Conservation (phyloP, 1,140 invertebrate genomes). For the Macrotrachela quadricornifera region DNA sequence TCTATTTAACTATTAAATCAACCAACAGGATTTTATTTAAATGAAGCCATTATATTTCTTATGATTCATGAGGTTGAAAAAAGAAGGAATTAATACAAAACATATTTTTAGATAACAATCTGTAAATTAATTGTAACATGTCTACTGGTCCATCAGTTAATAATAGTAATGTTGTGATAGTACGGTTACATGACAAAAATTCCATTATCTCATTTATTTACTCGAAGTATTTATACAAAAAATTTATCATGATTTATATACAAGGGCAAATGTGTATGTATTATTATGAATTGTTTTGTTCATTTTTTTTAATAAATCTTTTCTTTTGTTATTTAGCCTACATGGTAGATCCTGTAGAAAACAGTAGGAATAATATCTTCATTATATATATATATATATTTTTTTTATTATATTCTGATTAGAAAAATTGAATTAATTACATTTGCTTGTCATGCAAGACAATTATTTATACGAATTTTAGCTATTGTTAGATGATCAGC, state of each 20-base stretch:
- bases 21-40: too few species aligned
- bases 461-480: constrained; percentile 73
- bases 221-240: constrained; percentile 88
- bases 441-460: constrained; percentile 73
- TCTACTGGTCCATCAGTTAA: too few species aligned
- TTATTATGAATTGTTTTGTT: not conserved
- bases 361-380: constrained; percentile 12
- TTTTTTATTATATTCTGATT: constrained; percentile 6
- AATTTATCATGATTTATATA: constrained; percentile 83
- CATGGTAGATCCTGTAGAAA: constrained; percentile 92
- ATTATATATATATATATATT: not conserved
- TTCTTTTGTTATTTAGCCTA: constrained; percentile 39
- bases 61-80: too few species aligned
- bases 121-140: too few species aligned
- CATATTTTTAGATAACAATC: too few species aligned
- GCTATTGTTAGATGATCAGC: constrained; percentile 93
- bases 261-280: constrained; percentile 80
- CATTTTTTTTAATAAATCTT: not conserved
- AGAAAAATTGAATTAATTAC: constrained; percentile 93
- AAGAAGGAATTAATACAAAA: too few species aligned
- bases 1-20: too few species aligned
- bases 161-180: too few species aligned
- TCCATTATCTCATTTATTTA: constrained; percentile 57
- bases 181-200: too few species aligned
- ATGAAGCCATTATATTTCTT: too few species aligned